Evolutionary conservation across 2,888 invertebrate genomes (phyloP).

Genomic region (Emmelina monodactyla): DNA sequence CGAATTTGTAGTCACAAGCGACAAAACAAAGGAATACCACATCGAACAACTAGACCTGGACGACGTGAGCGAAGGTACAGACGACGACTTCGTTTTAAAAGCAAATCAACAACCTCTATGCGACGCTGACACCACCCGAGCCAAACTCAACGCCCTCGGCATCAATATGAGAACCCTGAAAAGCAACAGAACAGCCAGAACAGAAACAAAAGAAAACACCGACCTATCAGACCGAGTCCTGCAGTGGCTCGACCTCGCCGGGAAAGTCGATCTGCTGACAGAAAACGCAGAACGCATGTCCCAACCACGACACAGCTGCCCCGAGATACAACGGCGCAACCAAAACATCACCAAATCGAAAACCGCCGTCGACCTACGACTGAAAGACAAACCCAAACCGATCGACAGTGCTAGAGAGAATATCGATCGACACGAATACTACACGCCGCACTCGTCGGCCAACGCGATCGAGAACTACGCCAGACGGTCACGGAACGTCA

Average conservation of each 20-base stretch:
- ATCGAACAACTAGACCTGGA: constrained; percentile 39
- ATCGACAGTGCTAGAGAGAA: constrained; percentile 34
- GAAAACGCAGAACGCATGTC: constrained; percentile 38
- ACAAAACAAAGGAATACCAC: constrained; percentile 25
- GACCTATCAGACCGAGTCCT: constrained; percentile 75
- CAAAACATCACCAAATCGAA: constrained; percentile 39
- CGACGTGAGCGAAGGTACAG: constrained; percentile 34
- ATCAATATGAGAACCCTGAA: constrained; percentile 39
- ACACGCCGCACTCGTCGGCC: constrained; percentile 50
- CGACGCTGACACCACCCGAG: constrained; percentile 25
- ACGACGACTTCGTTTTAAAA: constrained; percentile 34
- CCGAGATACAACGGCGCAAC: constrained; percentile 40
- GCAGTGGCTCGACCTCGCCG: constrained; percentile 81
- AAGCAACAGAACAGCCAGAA: constrained; percentile 41
- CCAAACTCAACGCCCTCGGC: constrained; percentile 22
- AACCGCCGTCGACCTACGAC: constrained; percentile 37
- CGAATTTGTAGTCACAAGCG: constrained; percentile 39
- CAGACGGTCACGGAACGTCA: constrained; percentile 52
- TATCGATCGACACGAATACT: constrained; percentile 55
- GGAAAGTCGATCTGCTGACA: constrained; percentile 57
- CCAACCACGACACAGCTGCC: constrained; percentile 53
- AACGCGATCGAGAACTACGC: constrained; percentile 61
- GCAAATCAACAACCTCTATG: constrained; percentile 33
- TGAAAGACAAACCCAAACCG: constrained; percentile 32
- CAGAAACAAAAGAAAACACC: constrained; percentile 37